Conservation (phyloP, 2,888 invertebrate species). For the Harmothoe impar region DNA sequence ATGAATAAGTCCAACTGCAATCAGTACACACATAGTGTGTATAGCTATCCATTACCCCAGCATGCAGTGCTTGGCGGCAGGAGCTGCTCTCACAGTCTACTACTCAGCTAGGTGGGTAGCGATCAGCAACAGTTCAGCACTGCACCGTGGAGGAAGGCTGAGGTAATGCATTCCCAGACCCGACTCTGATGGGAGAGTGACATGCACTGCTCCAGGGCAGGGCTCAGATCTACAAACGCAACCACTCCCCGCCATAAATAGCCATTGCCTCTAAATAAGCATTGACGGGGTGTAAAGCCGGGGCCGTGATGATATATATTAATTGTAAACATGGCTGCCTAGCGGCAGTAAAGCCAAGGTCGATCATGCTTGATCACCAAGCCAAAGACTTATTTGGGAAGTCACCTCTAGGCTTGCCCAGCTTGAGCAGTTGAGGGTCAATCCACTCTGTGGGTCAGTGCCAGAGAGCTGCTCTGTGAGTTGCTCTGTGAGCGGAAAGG, state of each 20-base stretch:
- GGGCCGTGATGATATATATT: not conserved
- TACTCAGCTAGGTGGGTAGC: too few relatives aligned
- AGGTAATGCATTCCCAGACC: too few relatives aligned
- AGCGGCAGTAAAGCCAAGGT: not conserved
- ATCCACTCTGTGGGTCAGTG: not conserved
- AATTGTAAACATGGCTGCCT: not conserved
- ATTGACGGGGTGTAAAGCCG: not conserved
- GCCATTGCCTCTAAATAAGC: not conserved
- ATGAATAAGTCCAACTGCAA: too few relatives aligned
- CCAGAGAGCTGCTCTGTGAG: constrained; percentile 19
- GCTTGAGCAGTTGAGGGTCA: too few relatives aligned
- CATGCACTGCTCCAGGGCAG: not conserved
- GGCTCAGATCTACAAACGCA: not conserved
- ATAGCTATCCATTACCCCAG: too few relatives aligned
- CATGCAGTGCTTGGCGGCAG: too few relatives aligned
- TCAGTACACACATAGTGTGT: too few relatives aligned
- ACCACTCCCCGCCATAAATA: not conserved
- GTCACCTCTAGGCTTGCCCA: not conserved
- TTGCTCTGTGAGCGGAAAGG: not conserved
- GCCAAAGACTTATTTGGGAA: not conserved
- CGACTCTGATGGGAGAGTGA: not conserved
- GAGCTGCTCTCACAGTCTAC: too few relatives aligned
- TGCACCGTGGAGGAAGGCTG: too few relatives aligned
- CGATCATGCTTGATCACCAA: not conserved
- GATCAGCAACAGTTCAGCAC: too few relatives aligned